A percentile compares a stretch with the other conserved stretches of the same genome.
Conservation (phyloP, 2,797 vertebrate genomes). For the Pseudopleuronectes americanus region DNA sequence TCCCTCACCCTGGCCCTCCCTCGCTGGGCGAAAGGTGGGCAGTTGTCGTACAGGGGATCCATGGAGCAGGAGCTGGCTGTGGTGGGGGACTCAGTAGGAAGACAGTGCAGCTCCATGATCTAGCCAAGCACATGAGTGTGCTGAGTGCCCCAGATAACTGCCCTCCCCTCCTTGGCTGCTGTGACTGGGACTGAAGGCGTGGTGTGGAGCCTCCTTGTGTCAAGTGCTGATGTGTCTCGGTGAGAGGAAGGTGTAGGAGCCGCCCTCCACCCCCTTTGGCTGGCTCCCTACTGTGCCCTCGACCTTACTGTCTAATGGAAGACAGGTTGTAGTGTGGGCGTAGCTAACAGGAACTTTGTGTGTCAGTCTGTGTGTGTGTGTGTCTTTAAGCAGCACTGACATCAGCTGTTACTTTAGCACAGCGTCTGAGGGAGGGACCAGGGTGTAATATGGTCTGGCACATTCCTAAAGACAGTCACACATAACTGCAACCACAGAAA, state of each 20-base stretch:
- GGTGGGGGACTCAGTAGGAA: slow-evolving; percentile 69
- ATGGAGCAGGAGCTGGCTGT: slow-evolving; percentile 74
- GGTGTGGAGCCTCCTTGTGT: slow-evolving; percentile 50
- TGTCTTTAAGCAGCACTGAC: slow-evolving; percentile 75
- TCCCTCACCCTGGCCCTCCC: slow-evolving; percentile 60
- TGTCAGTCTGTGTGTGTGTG: slow-evolving; percentile 36
- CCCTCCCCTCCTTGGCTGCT: slow-evolving; percentile 62
- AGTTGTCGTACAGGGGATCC: slow-evolving; percentile 77
- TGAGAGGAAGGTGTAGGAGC: slow-evolving; percentile 50
- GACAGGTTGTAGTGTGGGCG: slow-evolving; percentile 51
- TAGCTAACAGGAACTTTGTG: slow-evolving; percentile 14
- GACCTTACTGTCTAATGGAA: slow-evolving; percentile 36
- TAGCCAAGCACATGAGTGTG: slow-evolving; percentile 55
- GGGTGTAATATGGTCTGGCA: slow-evolving; percentile 78
- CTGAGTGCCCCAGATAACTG: slow-evolving; percentile 46
- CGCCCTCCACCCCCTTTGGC: slow-evolving; percentile 57
- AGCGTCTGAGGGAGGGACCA: slow-evolving; percentile 75
- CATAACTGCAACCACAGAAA: slow-evolving; percentile 81
- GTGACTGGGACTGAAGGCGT: slow-evolving; percentile 50
- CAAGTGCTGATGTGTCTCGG: slow-evolving; percentile 53
- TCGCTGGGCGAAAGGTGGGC: slow-evolving; percentile 69
- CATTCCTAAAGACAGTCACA: slow-evolving; percentile 79
- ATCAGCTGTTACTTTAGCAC: slow-evolving; percentile 72
- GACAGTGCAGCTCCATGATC: slow-evolving; percentile 77
- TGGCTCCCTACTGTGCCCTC: slow-evolving; percentile 52